These are phyloP conservation scores for Raphicerus campestris DNA, from an alignment of 2,113 vertebrate species.

Conservation along the genomic window DNA sequence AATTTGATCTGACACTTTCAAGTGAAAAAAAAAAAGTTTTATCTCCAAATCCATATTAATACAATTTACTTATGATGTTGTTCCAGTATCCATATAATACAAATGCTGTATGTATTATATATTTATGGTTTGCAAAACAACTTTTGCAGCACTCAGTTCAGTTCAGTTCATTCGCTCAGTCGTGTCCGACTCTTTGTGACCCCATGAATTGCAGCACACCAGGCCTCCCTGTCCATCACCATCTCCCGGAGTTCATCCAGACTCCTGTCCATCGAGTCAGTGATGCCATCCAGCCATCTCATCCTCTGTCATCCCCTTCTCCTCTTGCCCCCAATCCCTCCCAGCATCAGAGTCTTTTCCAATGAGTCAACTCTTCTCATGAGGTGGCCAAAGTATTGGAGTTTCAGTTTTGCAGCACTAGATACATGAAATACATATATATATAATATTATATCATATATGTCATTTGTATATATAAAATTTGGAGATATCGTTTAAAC, in stretches of 20 bases:
- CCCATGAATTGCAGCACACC: too few relatives aligned
- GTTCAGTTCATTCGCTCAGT: too few relatives aligned
- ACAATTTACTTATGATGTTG: not conserved
- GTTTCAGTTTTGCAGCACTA: not conserved
- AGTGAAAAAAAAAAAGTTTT: not conserved
- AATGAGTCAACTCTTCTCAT: too few relatives aligned
- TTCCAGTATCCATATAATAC: not conserved
- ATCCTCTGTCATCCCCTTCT: too few relatives aligned
- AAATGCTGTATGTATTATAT: conserved; percentile 3
- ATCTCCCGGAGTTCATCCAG: too few relatives aligned
- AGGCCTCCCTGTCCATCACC: too few relatives aligned
- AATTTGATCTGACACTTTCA: not conserved
- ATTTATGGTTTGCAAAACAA: not conserved
- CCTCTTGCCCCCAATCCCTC: too few relatives aligned
- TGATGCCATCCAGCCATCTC: too few relatives aligned
- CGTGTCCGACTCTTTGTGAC: too few relatives aligned
- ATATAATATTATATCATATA: not conserved
- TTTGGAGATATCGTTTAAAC: not conserved
- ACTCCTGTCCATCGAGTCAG: too few relatives aligned
- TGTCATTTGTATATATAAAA: not conserved
- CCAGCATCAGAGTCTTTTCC: too few relatives aligned
- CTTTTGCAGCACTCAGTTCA: not conserved
- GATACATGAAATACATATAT: not conserved
- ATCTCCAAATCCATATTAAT: not conserved
- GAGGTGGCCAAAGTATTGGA: too few relatives aligned